Conservation (phyloP, 1,140 invertebrate species). For the Lordiphosa clarofinis region DNA sequence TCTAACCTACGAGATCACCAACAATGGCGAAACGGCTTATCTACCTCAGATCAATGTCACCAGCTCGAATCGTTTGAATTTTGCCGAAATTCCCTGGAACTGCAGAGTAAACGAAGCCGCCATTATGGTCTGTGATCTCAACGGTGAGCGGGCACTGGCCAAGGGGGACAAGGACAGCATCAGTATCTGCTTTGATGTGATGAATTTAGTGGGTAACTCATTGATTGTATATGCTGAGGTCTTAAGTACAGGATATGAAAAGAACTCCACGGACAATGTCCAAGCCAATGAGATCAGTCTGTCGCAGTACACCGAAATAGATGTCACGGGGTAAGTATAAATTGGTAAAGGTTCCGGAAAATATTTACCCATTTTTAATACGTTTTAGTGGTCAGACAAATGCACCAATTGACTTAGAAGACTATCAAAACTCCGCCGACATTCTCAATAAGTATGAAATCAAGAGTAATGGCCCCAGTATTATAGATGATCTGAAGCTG, state of each 20-base stretch:
- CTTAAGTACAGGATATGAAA: constrained; percentile 79
- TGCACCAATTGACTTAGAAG: constrained; percentile 56
- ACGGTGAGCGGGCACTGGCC: constrained; percentile 54
- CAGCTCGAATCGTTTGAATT: constrained; percentile 66
- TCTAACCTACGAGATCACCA: constrained; percentile 72
- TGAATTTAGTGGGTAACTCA: constrained; percentile 48
- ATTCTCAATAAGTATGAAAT: constrained; percentile 72
- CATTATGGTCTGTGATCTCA: constrained; percentile 69
- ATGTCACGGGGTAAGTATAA: constrained; percentile 78
- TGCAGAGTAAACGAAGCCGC: constrained; percentile 65
- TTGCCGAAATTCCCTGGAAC: constrained; percentile 78
- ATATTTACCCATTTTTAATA: too few relatives aligned
- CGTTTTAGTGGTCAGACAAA: constrained; percentile 55
- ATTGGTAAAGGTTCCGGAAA: too few relatives aligned
- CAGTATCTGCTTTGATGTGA: constrained; percentile 77
- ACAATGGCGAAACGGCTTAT: constrained; percentile 80
- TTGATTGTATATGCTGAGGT: constrained; percentile 69
- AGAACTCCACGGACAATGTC: constrained; percentile 64
- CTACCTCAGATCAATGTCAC: constrained; percentile 76
- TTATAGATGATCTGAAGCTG: constrained; percentile 56
- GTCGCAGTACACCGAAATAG: constrained; percentile 78
- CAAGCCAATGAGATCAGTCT: constrained; percentile 70
- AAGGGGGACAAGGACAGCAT: constrained; percentile 58
- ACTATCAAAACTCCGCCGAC: constrained; percentile 51
- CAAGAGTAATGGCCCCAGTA: constrained; percentile 73